These are phyloP conservation scores for Hartigia nigra DNA, from an alignment of 2,888 invertebrate species.

Conservation along the genomic window DNA sequence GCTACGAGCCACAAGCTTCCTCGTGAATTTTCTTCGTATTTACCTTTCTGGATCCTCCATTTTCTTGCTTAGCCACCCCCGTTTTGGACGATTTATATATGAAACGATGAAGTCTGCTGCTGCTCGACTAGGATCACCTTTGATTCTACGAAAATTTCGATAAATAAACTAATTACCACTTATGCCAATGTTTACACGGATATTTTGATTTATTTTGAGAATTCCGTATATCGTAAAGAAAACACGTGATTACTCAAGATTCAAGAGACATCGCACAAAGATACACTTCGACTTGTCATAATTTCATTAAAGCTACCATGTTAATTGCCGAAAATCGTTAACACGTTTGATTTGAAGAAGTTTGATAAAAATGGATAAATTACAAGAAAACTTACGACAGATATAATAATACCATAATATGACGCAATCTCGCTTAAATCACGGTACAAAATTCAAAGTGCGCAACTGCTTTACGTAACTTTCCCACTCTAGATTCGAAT, in stretches of 20 bases:
- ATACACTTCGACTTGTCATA: too few relatives aligned
- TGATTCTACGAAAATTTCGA: conserved; percentile 39
- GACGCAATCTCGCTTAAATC: neutral
- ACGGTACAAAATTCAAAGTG: neutral
- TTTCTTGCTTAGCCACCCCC: neutral
- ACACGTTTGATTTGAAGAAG: too few relatives aligned
- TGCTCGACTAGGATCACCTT: conserved; percentile 51
- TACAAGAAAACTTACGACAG: too few relatives aligned
- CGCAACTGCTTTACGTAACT: neutral
- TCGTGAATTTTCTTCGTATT: conserved; percentile 22
- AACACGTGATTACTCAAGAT: neutral
- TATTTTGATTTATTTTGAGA: neutral
- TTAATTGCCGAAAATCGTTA: too few relatives aligned
- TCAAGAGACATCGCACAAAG: too few relatives aligned
- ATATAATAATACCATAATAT: neutral
- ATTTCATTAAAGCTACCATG: too few relatives aligned
- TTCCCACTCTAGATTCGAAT: neutral
- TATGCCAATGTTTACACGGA: neutral
- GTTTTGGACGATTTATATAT: neutral
- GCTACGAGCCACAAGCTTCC: too few relatives aligned
- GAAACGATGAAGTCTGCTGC: conserved; percentile 20
- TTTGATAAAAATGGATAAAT: too few relatives aligned
- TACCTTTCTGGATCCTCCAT: conserved; percentile 59
- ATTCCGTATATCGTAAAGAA: neutral
- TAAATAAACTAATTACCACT: neutral